Conservation (phyloP, 2,797 vertebrate genomes). For the Acrossocheilus wenchowensis region DNA sequence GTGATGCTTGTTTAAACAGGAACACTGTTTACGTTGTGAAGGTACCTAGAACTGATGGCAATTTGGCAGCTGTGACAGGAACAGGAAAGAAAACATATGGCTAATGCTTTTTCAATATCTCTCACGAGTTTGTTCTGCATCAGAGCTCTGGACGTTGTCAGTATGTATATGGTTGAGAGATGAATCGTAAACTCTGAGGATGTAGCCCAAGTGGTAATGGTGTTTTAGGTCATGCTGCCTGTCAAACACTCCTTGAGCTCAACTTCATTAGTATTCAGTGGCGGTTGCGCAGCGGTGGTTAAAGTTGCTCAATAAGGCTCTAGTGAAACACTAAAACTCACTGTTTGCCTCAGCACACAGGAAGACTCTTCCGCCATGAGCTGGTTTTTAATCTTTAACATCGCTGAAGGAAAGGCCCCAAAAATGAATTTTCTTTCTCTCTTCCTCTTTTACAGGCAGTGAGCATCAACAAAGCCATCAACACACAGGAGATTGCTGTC, state of each 20-base stretch:
- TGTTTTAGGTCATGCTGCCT: not conserved
- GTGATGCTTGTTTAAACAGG: constrained; percentile 34
- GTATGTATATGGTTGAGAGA: not conserved
- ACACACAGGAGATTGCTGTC: constrained; percentile 97
- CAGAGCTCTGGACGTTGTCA: constrained; percentile 13
- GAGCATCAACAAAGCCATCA: constrained; percentile 99
- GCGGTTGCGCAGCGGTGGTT: constrained; percentile 16
- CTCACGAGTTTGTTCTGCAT: constrained; percentile 48
- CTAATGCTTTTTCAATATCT: constrained; percentile 42
- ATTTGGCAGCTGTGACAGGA: constrained; percentile 28
- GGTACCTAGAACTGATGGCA: constrained; percentile 19
- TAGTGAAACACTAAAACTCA: constrained; percentile 31
- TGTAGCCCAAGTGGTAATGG: constrained; percentile 29
- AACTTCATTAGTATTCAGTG: constrained; percentile 41
- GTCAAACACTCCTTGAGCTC: not conserved
- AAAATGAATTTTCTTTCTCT: constrained; percentile 51
- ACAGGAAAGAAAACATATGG: constrained; percentile 37
- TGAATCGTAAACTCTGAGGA: constrained; percentile 27
- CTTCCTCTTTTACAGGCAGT: constrained; percentile 82
- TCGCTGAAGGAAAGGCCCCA: constrained; percentile 21
- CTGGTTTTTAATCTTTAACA: constrained; percentile 26
- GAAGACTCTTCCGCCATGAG: constrained; percentile 8
- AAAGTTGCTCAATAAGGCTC: constrained; percentile 37
- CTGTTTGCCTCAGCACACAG: constrained; percentile 15
- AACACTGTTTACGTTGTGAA: not conserved